Percentiles rank a stretch among this genome's conserved stretches.
These are phyloP conservation scores for Venturia canescens DNA, from an alignment of 1,140 invertebrate genomes.

Conservation along the genomic window DNA sequence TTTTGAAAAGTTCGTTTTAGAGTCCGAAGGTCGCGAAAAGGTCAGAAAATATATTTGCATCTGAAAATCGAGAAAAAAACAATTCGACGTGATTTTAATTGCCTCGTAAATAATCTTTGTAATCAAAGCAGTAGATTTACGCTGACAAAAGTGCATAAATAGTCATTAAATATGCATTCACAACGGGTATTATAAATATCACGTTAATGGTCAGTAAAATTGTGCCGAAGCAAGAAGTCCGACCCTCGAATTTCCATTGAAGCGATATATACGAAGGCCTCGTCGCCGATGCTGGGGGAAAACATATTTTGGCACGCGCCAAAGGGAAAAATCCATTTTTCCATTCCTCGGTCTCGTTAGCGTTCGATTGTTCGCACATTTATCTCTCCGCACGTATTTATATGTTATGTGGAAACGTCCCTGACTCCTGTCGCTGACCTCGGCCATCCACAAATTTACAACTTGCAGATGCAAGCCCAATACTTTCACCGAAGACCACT, in stretches of 20 bases:
- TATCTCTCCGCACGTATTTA: background rate
- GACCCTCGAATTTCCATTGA: constrained; percentile 2
- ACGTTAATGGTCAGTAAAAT: constrained; percentile 27
- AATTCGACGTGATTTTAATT: too few relatives aligned
- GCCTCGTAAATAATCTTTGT: background rate
- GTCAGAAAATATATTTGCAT: too few relatives aligned
- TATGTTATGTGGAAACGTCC: background rate
- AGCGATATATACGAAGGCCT: background rate
- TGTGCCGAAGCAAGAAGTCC: constrained; percentile 2
- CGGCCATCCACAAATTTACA: constrained; percentile 56
- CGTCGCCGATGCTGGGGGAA: background rate
- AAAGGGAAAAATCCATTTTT: constrained; percentile 31
- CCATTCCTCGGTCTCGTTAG: constrained; percentile 56
- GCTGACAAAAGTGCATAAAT: constrained; percentile 2
- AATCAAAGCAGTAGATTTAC: background rate
- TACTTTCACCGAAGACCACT: too few relatives aligned
- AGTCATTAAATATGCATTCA: constrained; percentile 32
- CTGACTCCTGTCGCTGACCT: background rate
- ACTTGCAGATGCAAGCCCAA: constrained; percentile 58
- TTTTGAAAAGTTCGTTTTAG: too few relatives aligned
- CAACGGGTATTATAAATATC: background rate
- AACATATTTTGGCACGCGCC: constrained; percentile 66
- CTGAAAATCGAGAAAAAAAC: too few relatives aligned
- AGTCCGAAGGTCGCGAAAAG: too few relatives aligned
- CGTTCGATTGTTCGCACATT: constrained; percentile 57